phyloP scores from a whole-genome alignment of 2,888 invertebrate species.

The Rotaria socialis region DNA sequence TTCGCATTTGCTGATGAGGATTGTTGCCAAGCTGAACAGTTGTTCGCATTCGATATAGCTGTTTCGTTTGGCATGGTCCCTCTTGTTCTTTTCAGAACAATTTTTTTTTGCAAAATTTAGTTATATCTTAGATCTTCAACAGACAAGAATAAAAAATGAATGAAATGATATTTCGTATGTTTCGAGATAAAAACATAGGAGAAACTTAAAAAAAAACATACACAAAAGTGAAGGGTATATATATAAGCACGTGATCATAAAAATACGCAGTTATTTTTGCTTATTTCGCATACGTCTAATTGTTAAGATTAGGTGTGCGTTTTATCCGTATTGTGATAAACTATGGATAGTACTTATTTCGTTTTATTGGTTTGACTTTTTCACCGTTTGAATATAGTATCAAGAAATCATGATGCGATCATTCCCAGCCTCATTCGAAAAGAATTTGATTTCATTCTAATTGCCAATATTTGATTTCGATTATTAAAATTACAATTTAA shows the following conservation, averaged over 20 bases:
- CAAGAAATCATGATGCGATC: no score
- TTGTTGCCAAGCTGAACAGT: constrained; percentile 17
- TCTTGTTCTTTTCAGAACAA: constrained; percentile 10
- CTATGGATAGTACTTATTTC: neutral
- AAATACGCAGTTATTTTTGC: neutral
- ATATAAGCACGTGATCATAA: neutral
- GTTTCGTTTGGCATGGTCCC: constrained; percentile 9
- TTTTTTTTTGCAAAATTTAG: neutral
- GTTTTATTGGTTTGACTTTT: neutral
- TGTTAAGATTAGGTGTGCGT: neutral
- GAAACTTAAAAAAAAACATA: neutral
- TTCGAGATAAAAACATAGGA: neutral
- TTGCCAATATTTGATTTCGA: neutral
- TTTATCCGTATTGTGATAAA: neutral
- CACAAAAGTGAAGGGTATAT: no score
- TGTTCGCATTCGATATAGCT: neutral
- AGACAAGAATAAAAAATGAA: neutral
- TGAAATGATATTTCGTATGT: neutral
- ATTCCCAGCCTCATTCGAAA: neutral
- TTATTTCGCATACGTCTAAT: neutral
- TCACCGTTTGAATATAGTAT: no score
- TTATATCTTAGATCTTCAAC: neutral
- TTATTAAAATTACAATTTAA: neutral
- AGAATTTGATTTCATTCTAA: neutral
- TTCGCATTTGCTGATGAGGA: neutral